These are phyloP conservation scores for Lasioglossum zephyrum DNA, from an alignment of 2,888 invertebrate species.

Conservation along the genomic window DNA sequence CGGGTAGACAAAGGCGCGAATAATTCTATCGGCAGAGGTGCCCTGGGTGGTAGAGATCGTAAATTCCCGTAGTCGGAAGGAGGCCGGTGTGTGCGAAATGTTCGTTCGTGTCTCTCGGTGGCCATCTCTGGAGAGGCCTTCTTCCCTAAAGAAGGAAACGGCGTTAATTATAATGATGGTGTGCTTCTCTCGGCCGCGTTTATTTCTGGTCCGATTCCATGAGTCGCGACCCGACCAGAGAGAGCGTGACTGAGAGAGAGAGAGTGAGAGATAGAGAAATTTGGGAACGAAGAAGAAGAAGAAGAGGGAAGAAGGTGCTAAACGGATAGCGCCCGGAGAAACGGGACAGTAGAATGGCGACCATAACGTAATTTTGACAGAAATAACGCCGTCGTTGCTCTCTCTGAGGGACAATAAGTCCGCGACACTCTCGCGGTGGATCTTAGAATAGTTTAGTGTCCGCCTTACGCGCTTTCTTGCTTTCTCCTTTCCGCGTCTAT, in stretches of 20 bases:
- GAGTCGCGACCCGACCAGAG: conserved; percentile 6
- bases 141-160: conserved; percentile 63
- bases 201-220: conserved; percentile 67
- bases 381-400: conserved; percentile 79
- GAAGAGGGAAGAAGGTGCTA: conserved; percentile 70
- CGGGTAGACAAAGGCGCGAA: conserved; percentile 57
- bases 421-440: conserved; percentile 72
- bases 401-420: conserved; percentile 78
- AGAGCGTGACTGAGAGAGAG: not conserved
- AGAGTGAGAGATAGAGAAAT: not conserved
- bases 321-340: conserved; percentile 65
- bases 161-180: conserved; percentile 80
- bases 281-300: conserved; percentile 5
- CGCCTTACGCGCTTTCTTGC: conserved; percentile 55
- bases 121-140: conserved; percentile 33
- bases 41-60: conserved; percentile 34
- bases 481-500: conserved; percentile 39
- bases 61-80: conserved; percentile 42
- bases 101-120: not conserved
- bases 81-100: not conserved
- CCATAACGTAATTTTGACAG: conserved; percentile 83
- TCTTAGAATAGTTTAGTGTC: conserved; percentile 81
- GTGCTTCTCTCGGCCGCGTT: conserved; percentile 64
- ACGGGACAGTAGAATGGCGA: conserved; percentile 73
- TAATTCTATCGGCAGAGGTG: conserved; percentile 58